Evolutionary conservation across 1,140 invertebrate species (phyloP).

Genomic region (Brachionus paranguensis): DNA sequence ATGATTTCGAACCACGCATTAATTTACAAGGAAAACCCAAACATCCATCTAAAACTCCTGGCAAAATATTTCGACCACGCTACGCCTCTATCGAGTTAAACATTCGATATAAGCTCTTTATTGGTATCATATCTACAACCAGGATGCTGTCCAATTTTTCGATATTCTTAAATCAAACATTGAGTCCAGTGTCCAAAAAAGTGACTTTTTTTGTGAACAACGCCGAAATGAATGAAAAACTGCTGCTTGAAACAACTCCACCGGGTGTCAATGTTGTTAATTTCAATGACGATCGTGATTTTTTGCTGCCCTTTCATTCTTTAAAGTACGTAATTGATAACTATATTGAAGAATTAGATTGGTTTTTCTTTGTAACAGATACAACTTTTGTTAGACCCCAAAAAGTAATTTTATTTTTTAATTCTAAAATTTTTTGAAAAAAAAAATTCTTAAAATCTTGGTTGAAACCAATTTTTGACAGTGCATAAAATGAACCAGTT

Average conservation of each 20-base stretch:
- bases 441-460: not conserved
- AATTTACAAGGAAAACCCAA: constrained; percentile 59
- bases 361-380: constrained; percentile 78
- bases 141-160: constrained; percentile 66
- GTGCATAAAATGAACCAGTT: not conserved
- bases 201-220: constrained; percentile 69
- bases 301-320: constrained; percentile 59
- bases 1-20: constrained; percentile 61
- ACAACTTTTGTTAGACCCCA: constrained; percentile 70
- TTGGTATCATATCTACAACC: constrained; percentile 70
- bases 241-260: constrained; percentile 24
- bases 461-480: not conserved
- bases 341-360: constrained; percentile 79
- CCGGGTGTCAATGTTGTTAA: constrained; percentile 57
- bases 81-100: constrained; percentile 87
- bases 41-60: constrained; percentile 42
- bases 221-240: constrained; percentile 53
- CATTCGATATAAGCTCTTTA: constrained; percentile 78
- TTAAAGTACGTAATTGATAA: constrained; percentile 82
- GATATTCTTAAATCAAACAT: constrained; percentile 71
- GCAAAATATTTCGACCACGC: constrained; percentile 63
- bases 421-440: not conserved
- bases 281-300: constrained; percentile 49
- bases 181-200: constrained; percentile 71
- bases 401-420: constrained; percentile 45